Base-by-base conservation (phyloP, 2,113 vertebrate species). In the Epinephelus fuscoguttatus region DNA sequence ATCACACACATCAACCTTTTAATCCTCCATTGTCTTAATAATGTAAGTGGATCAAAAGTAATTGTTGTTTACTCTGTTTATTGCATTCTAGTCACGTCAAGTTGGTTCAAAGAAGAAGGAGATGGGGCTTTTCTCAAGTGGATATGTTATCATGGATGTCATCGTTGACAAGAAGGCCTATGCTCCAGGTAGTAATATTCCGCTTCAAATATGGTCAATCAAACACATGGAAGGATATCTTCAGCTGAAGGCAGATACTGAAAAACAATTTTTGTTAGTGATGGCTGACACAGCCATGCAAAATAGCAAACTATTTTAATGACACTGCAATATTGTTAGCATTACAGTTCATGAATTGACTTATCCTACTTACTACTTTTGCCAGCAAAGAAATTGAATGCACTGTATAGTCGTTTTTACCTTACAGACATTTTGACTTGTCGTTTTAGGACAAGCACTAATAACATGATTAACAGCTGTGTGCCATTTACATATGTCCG, bases 81-180 rank as follows among this genome's bases (percentile, higher is more conserved):
- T 89, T 82, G n/a, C 10, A 62, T 81, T 87, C 3, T 64, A 96
- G 95, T 71, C 37, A 10, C 89, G 11, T 1, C 94, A 93, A 76
- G 64, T 52, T 75, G 92, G 87, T 40, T 80, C 84, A 27, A 60
- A 42, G 27, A 49, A 83, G 18, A 95, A 95, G 84, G 83, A 90
- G 69, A 85, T 94, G 74, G 91, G 90, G 0, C 5, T 95, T 23
- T 94, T 95, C 86, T 89, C 90, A 7, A 95, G 89, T 86, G 94
- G 94, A 82, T 66, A 75, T 0, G 84, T 84, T 2, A 77, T 92
- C 52, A 84, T 96, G 89, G 82, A 89, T 3, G 92, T 70, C 57
- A 88, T 13, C 21, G 4, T 93, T 45, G 84, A 94, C 73, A 92
- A 59, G 69, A 73, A 4, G 13, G 93, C 70, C 50, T 95, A 86